Conservation (phyloP, 2,888 invertebrate genomes). For the Stenolophus ochropezus region DNA sequence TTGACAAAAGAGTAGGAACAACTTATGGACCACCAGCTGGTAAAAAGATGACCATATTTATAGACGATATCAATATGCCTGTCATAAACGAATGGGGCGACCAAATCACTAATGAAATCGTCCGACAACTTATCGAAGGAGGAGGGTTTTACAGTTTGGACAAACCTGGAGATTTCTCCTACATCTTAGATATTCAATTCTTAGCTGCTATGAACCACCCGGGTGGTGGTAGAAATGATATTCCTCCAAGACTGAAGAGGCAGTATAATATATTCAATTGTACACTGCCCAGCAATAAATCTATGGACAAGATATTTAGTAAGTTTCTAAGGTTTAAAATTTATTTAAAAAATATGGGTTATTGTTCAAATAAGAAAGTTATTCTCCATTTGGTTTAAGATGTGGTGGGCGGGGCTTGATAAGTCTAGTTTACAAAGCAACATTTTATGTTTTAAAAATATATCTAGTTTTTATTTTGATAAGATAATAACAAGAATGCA, state of each 20-base stretch:
- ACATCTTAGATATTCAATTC: slow-evolving; percentile 87
- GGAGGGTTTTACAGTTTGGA: slow-evolving; percentile 91
- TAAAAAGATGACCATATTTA: slow-evolving; percentile 93
- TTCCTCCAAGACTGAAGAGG: slow-evolving; percentile 89
- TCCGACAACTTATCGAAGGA: slow-evolving; percentile 90
- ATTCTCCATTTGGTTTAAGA: too few relatives aligned
- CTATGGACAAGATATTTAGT: slow-evolving; percentile 94
- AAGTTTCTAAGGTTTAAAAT: slow-evolving; percentile 64
- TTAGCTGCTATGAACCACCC: slow-evolving; percentile 95
- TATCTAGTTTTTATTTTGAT: too few relatives aligned
- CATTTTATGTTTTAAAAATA: too few relatives aligned
- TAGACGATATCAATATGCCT: slow-evolving; percentile 98
- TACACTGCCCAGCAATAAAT: slow-evolving; percentile 87
- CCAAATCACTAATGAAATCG: slow-evolving; percentile 95
- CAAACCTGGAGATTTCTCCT: slow-evolving; percentile 90
- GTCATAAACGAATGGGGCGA: slow-evolving; percentile 96
- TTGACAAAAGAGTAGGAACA: slow-evolving; percentile 96
- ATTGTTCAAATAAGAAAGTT: too few relatives aligned
- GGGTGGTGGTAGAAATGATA: slow-evolving; percentile 92
- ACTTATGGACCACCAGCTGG: slow-evolving; percentile 96
- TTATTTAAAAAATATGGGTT: too few relatives aligned
- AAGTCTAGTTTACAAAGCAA: too few relatives aligned
- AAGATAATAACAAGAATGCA: too few relatives aligned
- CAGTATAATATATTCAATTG: slow-evolving; percentile 93
- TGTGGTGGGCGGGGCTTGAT: too few relatives aligned